Percentiles rank a stretch among this genome's conserved stretches.
These are phyloP conservation scores for Automeris io DNA, from an alignment of 2,888 invertebrate genomes.

Conservation along the genomic window DNA sequence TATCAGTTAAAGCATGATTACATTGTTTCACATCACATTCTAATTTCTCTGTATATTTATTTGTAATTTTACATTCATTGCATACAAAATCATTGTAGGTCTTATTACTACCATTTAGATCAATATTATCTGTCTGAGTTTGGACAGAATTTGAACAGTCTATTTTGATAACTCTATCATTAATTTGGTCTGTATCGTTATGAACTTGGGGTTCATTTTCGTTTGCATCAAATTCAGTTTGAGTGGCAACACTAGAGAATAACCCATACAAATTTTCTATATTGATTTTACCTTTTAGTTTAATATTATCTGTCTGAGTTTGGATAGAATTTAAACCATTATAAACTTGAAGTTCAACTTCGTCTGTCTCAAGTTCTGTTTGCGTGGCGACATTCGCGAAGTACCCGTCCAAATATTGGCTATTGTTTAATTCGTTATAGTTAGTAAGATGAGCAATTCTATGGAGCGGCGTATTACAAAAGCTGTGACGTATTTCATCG, in stretches of 20 bases:
- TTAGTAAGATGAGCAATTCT: conserved; percentile 29
- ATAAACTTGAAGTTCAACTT: conserved; percentile 4
- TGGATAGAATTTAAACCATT: not conserved
- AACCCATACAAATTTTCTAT: no score
- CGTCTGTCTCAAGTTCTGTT: conserved; percentile 20
- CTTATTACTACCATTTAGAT: conserved; percentile 28
- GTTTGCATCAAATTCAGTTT: not conserved
- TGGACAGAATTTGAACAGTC: not conserved
- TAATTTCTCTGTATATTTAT: conserved; percentile 31
- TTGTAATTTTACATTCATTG: conserved; percentile 37
- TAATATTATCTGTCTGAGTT: conserved; percentile 7
- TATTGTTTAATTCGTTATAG: conserved; percentile 21
- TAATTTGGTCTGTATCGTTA: not conserved
- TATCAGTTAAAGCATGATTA: conserved; percentile 27
- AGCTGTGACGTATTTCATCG: conserved; percentile 62
- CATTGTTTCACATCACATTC: conserved; percentile 36
- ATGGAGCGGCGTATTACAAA: conserved; percentile 42
- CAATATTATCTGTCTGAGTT: conserved; percentile 24
- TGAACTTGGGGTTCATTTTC: no score
- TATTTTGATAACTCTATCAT: not conserved
- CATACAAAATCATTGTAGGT: conserved; percentile 31
- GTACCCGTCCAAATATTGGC: conserved; percentile 14
- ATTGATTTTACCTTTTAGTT: not conserved
- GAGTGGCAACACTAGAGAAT: no score
- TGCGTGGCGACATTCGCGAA: conserved; percentile 30